Evolutionary conservation across 2,113 vertebrate species (phyloP).

Genomic region (Herpetotheres cachinnans): DNA sequence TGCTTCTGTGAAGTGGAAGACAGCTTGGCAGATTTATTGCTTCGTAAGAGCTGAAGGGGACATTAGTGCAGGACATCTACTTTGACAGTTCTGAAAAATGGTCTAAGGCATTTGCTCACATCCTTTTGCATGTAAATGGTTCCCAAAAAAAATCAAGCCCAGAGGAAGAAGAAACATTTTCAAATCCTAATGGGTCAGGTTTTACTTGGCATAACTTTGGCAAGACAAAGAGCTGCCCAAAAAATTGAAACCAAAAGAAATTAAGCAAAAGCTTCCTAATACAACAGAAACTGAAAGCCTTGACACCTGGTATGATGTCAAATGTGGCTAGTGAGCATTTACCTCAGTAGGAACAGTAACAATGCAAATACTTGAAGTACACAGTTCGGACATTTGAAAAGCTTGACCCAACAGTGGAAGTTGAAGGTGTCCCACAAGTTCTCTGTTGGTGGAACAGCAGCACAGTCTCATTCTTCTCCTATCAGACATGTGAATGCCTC

Average conservation of each 20-base stretch:
- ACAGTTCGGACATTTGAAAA: not conserved
- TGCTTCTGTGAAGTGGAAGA: not conserved
- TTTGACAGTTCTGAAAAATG: not conserved
- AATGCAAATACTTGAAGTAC: rapidly evolving
- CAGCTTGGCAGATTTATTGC: not conserved
- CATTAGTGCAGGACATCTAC: not conserved
- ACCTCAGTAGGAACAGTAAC: not conserved
- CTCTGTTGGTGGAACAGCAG: not conserved
- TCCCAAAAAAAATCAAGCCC: not conserved
- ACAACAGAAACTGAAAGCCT: not conserved
- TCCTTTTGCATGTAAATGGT: rapidly evolving
- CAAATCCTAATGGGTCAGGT: not conserved
- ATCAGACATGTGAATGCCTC: not conserved
- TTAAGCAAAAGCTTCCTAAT: not conserved
- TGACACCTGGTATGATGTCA: not conserved
- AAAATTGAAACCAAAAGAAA: not conserved
- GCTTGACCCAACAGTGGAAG: not conserved
- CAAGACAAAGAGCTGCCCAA: not conserved
- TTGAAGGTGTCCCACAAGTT: not conserved
- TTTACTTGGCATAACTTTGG: not conserved
- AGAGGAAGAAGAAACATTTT: not conserved
- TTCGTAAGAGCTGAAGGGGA: not conserved
- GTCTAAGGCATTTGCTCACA: not conserved
- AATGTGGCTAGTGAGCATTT: not conserved
- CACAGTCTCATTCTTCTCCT: not conserved